phyloP scores from a whole-genome alignment of 1,140 invertebrate species.

The Drosophila burlai region DNA sequence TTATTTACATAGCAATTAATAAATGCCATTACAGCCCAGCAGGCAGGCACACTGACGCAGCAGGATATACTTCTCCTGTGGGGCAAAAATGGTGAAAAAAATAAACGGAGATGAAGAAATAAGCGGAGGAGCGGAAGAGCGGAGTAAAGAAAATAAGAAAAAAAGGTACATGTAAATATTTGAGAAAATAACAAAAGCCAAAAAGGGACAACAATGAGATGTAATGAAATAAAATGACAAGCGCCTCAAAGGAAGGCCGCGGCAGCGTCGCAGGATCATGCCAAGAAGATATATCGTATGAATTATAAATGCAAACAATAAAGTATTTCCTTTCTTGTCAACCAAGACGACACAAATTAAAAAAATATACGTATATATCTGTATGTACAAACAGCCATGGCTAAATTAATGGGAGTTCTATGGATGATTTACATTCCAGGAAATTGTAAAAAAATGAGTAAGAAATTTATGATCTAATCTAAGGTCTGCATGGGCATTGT shows the following conservation, averaged over 20 bases:
- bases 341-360: conserved; percentile 55
- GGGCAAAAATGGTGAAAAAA: conserved; percentile 3
- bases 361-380: conserved; percentile 18
- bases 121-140: neutral
- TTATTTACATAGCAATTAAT: conserved; percentile 76
- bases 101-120: conserved; percentile 2
- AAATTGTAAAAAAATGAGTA: neutral
- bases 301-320: conserved; percentile 68
- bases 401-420: neutral
- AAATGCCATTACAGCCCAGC: conserved; percentile 57
- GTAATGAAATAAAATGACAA: conserved; percentile 76
- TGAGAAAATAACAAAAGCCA: conserved; percentile 71
- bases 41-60: conserved; percentile 35
- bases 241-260: conserved; percentile 47
- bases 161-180: conserved; percentile 76
- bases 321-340: conserved; percentile 64
- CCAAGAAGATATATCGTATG: conserved; percentile 45
- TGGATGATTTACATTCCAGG: neutral
- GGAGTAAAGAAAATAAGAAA: conserved; percentile 7
- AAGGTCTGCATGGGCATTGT: neutral
- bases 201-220: conserved; percentile 70
- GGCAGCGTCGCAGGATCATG: conserved; percentile 21
- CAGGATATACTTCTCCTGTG: conserved; percentile 31
- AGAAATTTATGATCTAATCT: neutral
- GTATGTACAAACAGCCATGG: neutral